phyloP scores from a whole-genome alignment of 2,797 vertebrate genomes.

The Paguma larvata region DNA sequence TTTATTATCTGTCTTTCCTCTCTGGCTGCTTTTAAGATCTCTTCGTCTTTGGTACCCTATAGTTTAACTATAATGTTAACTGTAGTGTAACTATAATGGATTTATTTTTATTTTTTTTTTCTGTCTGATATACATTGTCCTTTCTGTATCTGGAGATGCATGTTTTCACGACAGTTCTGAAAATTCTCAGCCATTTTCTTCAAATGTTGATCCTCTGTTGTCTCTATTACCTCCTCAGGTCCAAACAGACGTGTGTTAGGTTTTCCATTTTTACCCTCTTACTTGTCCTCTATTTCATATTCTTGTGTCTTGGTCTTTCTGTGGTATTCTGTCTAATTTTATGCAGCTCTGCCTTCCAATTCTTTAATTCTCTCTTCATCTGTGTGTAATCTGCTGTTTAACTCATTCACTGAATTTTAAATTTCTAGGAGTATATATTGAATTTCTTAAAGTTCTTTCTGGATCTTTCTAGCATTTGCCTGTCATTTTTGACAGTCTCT shows the following conservation, averaged over 20 bases:
- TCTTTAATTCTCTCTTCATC: neutral
- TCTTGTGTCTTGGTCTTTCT: neutral
- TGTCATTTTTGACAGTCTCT: neutral
- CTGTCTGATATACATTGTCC: neutral
- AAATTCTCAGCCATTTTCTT: neutral
- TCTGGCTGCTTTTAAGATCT: neutral
- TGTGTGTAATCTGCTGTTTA: neutral
- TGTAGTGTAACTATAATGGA: neutral
- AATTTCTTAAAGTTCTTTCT: slow-evolving; percentile 26
- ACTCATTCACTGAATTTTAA: neutral
- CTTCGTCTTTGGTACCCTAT: neutral
- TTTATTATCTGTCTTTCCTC: slow-evolving; percentile 17
- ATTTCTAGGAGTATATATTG: neutral
- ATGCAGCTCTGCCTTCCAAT: neutral
- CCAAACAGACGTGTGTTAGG: neutral
- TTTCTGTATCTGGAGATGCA: neutral
- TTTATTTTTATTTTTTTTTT: neutral
- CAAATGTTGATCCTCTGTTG: neutral
- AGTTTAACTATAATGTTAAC: neutral
- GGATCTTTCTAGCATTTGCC: neutral
- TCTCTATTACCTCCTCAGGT: neutral
- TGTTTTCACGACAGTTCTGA: slow-evolving; percentile 13
- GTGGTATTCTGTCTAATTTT: neutral
- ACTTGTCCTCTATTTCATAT: neutral
- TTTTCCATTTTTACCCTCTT: neutral